phyloP scores from a whole-genome alignment of 2,797 vertebrate genomes.

The Hipposideros larvatus region DNA sequence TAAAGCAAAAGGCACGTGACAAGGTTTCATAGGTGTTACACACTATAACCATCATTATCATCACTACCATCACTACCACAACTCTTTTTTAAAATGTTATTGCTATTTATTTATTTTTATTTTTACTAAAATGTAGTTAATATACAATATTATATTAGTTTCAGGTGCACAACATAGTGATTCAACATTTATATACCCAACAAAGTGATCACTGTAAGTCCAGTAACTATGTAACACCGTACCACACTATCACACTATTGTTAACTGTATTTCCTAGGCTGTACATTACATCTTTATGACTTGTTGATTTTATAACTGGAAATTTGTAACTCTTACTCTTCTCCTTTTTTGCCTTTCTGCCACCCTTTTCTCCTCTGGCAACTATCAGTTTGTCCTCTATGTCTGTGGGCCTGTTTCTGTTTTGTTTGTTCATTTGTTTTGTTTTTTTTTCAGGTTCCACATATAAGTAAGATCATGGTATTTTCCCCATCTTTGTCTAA shows the following conservation, averaged over 20 bases:
- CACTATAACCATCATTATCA: background rate
- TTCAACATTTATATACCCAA: background rate
- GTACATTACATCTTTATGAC: too few relatives aligned
- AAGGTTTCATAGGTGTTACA: fast-evolving
- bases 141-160: background rate
- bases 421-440: background rate
- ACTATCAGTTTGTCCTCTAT: background rate
- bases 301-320: background rate
- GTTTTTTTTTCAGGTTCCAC: background rate
- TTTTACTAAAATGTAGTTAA: background rate
- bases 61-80: too few relatives aligned
- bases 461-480: background rate
- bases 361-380: background rate
- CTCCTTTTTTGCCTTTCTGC: background rate
- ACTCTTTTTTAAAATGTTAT: background rate
- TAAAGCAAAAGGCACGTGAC: fast-evolving
- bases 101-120: background rate
- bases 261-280: background rate
- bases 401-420: background rate
- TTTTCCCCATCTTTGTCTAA: background rate
- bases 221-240: too few relatives aligned
- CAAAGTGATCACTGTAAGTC: background rate
- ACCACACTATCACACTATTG: background rate
- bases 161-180: background rate
- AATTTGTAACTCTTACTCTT: background rate